Evolutionary conservation across 1,140 invertebrate species (phyloP), one percentile per base, ranked within the genome.

Genomic region (Listronotus oregonensis): DNA sequence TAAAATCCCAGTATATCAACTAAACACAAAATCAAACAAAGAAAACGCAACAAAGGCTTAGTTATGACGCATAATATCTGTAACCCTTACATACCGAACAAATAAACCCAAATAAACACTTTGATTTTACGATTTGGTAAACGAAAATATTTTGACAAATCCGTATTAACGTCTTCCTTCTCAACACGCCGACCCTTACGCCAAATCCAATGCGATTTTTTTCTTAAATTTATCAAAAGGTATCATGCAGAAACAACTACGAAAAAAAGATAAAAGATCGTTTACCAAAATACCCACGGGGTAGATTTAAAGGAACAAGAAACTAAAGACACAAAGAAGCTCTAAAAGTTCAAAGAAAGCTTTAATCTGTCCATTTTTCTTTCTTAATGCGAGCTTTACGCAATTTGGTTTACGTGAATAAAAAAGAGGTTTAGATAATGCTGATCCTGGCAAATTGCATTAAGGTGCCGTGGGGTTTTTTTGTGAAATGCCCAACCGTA

Each of bases 121-220:
- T 37, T 37, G 1, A 9, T 37, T 37, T 37, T 37, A 37, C 34
- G 34, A 37, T 37, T 37, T 37, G 11, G 1, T 12, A 12, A 12
- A 37, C 34, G 34, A 37, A 61, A 67, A 67, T 67, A 62, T 67
- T 67, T 67, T 67, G 65, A 67, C 65, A 67, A 67, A 67, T 61
- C 65, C 14, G 49, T 44, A 61, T 52, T 51, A 66, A 66, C 47
- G 43, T 39, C 50, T 66, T 66, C 64, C 55, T 44, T 61, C 39
- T 61, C 46, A 61, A 43, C 59, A 40, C 59, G 59, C 6, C 10
- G 15, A 32, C 32, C 14, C 42, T 46, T 31, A 15, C 43, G 46
- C 56, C 56, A 7, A 7, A 61, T 40, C 46, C 8, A 56, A 60
- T 54, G 43, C 47, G 50, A 67, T 60, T 67, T 54, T 52, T 60